Evolutionary conservation across 2,888 invertebrate species (phyloP), one percentile per base, ranked within the genome.

Genomic region (Pollenia griseotomentosa): DNA sequence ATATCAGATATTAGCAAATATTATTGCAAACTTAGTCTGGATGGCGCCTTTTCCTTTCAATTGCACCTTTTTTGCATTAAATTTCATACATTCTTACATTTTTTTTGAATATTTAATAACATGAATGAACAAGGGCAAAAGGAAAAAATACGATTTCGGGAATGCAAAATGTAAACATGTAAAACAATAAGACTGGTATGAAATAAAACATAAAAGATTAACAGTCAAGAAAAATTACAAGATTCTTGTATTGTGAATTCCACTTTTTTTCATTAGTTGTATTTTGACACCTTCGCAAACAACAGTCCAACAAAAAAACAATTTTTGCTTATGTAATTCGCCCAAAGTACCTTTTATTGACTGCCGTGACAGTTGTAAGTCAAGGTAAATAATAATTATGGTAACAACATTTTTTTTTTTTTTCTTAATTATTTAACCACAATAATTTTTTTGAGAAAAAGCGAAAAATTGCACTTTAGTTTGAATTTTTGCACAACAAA

Each of bases 1-100:
- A 83, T 83, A 53, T 70, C 74, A 44, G 68, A 70, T 63, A 70
- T 70, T 75, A 70, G 68, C 70, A 33, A 77, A 83, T 61, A 83
- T 46, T 63, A 77, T 83, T 61, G 63, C 75, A 68, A 73, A 68
- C 33, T 44, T n/a, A 48, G 11, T 42, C n/a, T 16, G 4, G 9
- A 5, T 5, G 65, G 57, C 65, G 65, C 63, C 73, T 55, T 73
- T 14, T 8, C 10, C 12, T 33, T 10, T 53, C 7, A 8, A n/a
- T 40, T 77, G 68, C 55, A 55, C 40, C 19, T 66, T 68, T 66
- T 46, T 23, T 66, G 19, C 19, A 53, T 14, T 44, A 23, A 59
- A n/a, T 59, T 16, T n/a, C 40, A 8, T 57, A 55, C 33, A 33
- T 33, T 33, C 33, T 33, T 1, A 33, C 5, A 33, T 33, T 33